phyloP scores from a whole-genome alignment of 1,140 invertebrate species.

The Euwallacea fornicatus region DNA sequence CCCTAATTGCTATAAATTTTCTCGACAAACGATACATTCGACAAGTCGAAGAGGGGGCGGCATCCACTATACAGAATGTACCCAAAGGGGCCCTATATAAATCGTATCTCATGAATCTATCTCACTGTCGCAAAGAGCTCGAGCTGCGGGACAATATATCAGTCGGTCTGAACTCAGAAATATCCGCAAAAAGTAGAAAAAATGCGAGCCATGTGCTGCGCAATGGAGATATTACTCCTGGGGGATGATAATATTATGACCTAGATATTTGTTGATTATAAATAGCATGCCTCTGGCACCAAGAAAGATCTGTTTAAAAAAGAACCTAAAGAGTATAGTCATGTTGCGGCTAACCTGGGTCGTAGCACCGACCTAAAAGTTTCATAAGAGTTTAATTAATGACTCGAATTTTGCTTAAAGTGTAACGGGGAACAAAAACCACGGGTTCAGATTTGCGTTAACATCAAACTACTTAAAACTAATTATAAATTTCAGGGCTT shows the following conservation, averaged over 20 bases:
- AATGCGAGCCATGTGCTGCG: slow-evolving; percentile 30
- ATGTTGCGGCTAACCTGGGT: slow-evolving; percentile 10
- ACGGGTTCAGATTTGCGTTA: slow-evolving; percentile 12
- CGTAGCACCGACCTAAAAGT: slow-evolving; percentile 12
- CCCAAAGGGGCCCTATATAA: slow-evolving; percentile 37
- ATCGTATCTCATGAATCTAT: slow-evolving; percentile 48
- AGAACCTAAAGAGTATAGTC: slow-evolving; percentile 3
- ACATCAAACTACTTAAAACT: slow-evolving; percentile 32
- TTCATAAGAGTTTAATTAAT: slow-evolving; percentile 29
- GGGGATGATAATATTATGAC: slow-evolving; percentile 4
- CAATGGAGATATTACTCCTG: slow-evolving; percentile 8
- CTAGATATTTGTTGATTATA: neutral
- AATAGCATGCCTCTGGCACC: too few species aligned
- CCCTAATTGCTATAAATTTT: slow-evolving; percentile 38
- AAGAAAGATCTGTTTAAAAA: neutral
- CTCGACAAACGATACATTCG: slow-evolving; percentile 36
- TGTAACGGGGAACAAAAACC: slow-evolving; percentile 21
- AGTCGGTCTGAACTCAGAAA: slow-evolving; percentile 45
- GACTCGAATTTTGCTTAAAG: slow-evolving; percentile 23
- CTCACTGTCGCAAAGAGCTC: slow-evolving; percentile 41
- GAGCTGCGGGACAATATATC: slow-evolving; percentile 44
- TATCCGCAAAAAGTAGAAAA: slow-evolving; percentile 46
- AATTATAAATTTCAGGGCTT: slow-evolving; percentile 25
- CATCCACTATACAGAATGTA: slow-evolving; percentile 30
- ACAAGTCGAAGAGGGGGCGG: slow-evolving; percentile 22